phyloP scores from a whole-genome alignment of 2,797 vertebrate genomes.

The Falco peregrinus region DNA sequence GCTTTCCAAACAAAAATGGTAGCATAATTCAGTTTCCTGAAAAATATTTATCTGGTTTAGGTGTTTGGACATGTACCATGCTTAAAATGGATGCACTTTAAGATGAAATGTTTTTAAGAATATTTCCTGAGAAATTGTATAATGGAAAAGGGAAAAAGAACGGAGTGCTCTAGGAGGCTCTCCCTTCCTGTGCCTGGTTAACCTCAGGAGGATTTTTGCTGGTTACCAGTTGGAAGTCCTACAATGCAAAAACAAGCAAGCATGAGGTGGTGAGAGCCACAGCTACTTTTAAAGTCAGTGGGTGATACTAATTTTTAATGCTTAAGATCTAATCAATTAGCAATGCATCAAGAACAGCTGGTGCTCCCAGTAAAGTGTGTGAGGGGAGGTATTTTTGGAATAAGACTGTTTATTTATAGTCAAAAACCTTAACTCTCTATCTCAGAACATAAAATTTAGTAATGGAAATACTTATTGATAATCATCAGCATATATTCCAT shows the following conservation, averaged over 20 bases:
- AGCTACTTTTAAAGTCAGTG: neutral
- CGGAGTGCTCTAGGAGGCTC: rapidly evolving
- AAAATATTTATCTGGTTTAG: neutral
- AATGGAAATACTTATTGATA: neutral
- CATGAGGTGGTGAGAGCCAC: neutral
- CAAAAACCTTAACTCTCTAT: neutral
- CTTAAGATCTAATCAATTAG: conserved; percentile 13
- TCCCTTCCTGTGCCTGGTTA: neutral
- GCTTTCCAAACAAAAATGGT: neutral
- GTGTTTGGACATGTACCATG: neutral
- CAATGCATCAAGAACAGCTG: conserved; percentile 8
- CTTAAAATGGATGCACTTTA: neutral
- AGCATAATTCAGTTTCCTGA: neutral
- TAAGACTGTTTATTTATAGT: neutral
- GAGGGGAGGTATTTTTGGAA: neutral
- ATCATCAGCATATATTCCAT: neutral
- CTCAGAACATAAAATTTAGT: neutral
- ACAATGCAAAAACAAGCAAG: neutral
- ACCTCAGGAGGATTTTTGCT: neutral
- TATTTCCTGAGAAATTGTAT: neutral
- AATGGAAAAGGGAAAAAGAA: neutral
- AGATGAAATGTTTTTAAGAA: neutral
- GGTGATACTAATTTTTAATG: neutral
- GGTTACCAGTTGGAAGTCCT: neutral
- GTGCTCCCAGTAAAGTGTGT: neutral